phyloP scores from a whole-genome alignment of 2,113 vertebrate species.

The Empidonax alnorum region DNA sequence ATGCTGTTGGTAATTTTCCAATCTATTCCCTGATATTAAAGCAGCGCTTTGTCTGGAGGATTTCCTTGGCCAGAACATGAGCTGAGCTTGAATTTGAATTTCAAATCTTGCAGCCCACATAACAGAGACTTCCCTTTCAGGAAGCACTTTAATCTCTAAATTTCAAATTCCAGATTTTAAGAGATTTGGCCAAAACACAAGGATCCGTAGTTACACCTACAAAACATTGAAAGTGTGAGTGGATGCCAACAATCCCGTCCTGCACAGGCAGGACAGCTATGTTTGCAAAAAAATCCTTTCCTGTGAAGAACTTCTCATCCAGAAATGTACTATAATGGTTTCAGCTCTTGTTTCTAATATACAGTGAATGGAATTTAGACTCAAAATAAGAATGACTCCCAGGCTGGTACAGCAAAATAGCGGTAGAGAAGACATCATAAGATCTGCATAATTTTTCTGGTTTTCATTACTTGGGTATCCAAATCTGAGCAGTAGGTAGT shows the following conservation, averaged over 20 bases:
- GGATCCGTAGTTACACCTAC: not conserved
- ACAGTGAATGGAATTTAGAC: not conserved
- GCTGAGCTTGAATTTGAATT: not conserved
- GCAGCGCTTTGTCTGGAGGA: not conserved
- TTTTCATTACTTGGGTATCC: not conserved
- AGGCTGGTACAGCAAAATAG: not conserved
- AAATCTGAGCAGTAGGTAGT: not conserved
- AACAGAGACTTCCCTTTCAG: not conserved
- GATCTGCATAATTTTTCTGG: not conserved
- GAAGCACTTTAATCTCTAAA: not conserved
- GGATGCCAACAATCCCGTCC: not conserved
- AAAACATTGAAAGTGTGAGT: not conserved
- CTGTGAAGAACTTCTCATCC: not conserved
- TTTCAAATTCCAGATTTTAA: not conserved
- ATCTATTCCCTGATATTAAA: fast-evolving
- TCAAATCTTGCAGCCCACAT: not conserved
- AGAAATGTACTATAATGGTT: not conserved
- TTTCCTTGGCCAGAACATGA: not conserved
- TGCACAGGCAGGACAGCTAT: not conserved
- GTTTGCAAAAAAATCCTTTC: not conserved
- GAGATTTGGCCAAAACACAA: not conserved
- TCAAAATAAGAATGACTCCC: not conserved
- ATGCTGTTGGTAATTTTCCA: not conserved
- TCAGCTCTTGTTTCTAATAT: not conserved
- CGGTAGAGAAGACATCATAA: not conserved